phyloP scores from a whole-genome alignment of 2,888 invertebrate species.

The Drosophila acutilabella region DNA sequence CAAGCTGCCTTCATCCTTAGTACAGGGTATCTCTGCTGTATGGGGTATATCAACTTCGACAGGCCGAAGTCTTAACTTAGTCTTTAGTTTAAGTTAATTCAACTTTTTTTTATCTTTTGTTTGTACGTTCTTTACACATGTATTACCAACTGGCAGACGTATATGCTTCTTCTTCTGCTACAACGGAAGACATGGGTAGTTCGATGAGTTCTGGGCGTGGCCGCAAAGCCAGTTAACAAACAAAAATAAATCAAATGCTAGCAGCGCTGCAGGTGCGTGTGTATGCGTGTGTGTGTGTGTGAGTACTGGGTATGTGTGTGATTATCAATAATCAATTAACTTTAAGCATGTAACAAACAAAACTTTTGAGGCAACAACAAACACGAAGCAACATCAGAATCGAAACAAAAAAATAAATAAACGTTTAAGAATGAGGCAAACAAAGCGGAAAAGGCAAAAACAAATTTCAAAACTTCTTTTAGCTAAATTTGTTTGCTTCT shows the following conservation, averaged over 20 bases:
- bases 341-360: slow-evolving; percentile 53
- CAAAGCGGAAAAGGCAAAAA: slow-evolving; percentile 41
- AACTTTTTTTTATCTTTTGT: slow-evolving; percentile 15
- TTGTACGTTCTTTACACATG: slow-evolving; percentile 32
- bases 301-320: slow-evolving; percentile 17
- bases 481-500: slow-evolving; percentile 1
- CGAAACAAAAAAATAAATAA: slow-evolving; percentile 27
- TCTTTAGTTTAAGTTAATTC: slow-evolving; percentile 12
- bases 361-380: slow-evolving; percentile 44
- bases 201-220: background rate
- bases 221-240: background rate
- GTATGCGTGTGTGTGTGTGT: slow-evolving; percentile 18
- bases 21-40: background rate
- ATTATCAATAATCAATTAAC: slow-evolving; percentile 41
- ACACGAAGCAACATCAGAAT: slow-evolving; percentile 19
- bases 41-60: slow-evolving; percentile 1
- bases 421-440: slow-evolving; percentile 47
- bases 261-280: slow-evolving; percentile 9
- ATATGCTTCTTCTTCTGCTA: background rate
- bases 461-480: background rate
- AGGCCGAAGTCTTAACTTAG: slow-evolving; percentile 2
- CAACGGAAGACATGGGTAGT: background rate
- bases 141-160: slow-evolving; percentile 31
- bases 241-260: slow-evolving; percentile 20
- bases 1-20: too few relatives aligned